These are phyloP conservation scores for Notamacropus eugenii DNA, from an alignment of 2,797 vertebrate genomes.

Conservation along the genomic window DNA sequence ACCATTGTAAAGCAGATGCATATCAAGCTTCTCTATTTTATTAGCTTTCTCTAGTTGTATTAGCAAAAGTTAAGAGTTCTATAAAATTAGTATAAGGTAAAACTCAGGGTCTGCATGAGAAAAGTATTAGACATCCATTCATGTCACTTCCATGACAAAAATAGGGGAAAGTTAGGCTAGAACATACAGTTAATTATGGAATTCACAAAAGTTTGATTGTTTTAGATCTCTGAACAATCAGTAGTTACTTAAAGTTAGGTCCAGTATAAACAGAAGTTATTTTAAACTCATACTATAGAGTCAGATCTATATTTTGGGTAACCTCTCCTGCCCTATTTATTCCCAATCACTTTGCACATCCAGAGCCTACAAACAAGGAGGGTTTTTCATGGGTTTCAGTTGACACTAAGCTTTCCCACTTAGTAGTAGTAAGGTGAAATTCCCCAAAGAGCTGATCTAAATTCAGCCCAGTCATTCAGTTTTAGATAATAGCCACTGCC, in stretches of 20 bases:
- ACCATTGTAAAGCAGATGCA: not conserved
- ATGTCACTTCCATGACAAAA: not conserved
- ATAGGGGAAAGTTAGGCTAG: not conserved
- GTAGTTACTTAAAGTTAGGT: conserved; percentile 7
- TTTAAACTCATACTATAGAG: conserved; percentile 15
- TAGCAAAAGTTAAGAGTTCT: not conserved
- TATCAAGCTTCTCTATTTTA: not conserved
- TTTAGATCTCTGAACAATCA: conserved; percentile 12
- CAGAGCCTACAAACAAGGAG: not conserved
- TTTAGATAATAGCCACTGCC: conserved; percentile 73
- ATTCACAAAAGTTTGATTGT: conserved; percentile 28
- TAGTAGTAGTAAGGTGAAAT: conserved; percentile 48
- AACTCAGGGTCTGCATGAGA: not conserved
- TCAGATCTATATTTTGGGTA: not conserved
- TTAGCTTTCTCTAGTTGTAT: not conserved
- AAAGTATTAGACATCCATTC: conserved; percentile 2
- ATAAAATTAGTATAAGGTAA: conserved; percentile 43
- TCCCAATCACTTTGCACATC: conserved; percentile 23
- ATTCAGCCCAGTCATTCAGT: conserved; percentile 54
- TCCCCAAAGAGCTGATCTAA: conserved; percentile 73
- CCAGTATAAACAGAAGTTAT: conserved; percentile 48
- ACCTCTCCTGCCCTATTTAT: not conserved
- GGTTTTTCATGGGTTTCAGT: conserved; percentile 44
- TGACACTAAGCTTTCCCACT: conserved; percentile 60
- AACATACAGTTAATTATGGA: not conserved